Evolutionary conservation across 2,888 invertebrate genomes (phyloP).

Genomic region (Nomada ruficornis): DNA sequence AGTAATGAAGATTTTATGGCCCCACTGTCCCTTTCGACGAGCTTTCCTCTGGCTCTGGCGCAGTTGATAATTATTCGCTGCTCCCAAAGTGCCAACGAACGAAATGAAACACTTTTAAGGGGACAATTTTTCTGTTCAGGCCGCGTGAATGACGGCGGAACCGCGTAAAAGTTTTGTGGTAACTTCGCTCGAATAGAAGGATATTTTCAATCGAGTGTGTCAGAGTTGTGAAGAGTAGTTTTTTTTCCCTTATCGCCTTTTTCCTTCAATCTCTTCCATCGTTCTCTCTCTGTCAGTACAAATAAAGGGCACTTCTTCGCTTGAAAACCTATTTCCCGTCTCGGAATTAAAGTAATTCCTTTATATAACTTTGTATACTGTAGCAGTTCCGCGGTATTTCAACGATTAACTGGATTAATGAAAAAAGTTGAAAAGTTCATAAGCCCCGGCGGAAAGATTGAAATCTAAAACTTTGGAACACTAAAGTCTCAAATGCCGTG

Average conservation of each 20-base stretch:
- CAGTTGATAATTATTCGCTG: constrained; percentile 27
- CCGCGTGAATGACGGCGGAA: not conserved
- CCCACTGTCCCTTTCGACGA: not conserved
- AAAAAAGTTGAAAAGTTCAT: not conserved
- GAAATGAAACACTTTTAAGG: constrained; percentile 10
- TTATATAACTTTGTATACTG: not conserved
- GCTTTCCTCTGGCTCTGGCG: not conserved
- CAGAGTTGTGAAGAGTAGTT: not conserved
- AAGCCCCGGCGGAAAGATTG: too few relatives aligned
- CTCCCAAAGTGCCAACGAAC: constrained; percentile 3
- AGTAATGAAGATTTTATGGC: constrained; percentile 44
- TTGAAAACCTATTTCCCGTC: constrained; percentile 7
- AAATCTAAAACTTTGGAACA: not conserved
- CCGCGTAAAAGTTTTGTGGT: constrained; percentile 13
- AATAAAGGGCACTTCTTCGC: constrained; percentile 6
- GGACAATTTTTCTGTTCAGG: constrained; percentile 1
- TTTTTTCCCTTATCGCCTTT: not conserved
- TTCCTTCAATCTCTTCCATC: not conserved
- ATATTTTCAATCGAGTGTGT: constrained; percentile 3
- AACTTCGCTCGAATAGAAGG: constrained; percentile 31
- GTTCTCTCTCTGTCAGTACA: not conserved
- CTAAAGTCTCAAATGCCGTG: too few relatives aligned
- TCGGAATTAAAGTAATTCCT: not conserved
- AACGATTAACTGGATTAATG: not conserved
- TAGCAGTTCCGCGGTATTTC: not conserved